Evolutionary conservation across 2,888 invertebrate genomes (phyloP).

Genomic region (Dolomedes plantarius): DNA sequence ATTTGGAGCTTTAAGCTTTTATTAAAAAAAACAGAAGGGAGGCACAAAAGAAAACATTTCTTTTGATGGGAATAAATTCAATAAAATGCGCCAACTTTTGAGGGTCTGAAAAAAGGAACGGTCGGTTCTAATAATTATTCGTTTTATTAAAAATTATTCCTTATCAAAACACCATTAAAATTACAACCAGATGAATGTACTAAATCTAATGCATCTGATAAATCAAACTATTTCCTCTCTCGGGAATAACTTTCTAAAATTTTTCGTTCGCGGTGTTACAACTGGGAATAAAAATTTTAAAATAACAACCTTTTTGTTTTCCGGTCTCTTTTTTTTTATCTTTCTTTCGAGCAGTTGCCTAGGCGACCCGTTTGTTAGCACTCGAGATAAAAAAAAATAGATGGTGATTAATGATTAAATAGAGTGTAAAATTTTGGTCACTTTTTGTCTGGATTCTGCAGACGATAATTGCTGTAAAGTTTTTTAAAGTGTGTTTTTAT

Average conservation of each 20-base stretch:
- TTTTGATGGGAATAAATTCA: too few species aligned
- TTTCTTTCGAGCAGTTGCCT: background rate
- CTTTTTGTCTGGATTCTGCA: background rate
- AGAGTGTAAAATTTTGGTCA: background rate
- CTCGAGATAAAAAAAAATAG: background rate
- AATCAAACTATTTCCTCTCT: background rate
- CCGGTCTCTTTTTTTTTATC: background rate
- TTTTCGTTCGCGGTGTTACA: background rate
- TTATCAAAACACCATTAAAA: too few species aligned
- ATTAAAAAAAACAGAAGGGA: too few species aligned
- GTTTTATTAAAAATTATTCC: too few species aligned
- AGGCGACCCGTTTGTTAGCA: background rate
- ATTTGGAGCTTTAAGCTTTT: too few species aligned
- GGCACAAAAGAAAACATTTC: too few species aligned
- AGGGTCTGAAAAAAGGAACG: too few species aligned
- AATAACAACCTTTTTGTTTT: background rate
- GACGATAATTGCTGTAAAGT: background rate
- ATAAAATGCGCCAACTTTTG: too few species aligned
- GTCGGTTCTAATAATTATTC: too few species aligned
- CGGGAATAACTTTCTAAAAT: background rate
- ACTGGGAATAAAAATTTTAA: background rate
- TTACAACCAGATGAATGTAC: background rate
- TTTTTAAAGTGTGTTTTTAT: background rate
- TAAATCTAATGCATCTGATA: background rate
- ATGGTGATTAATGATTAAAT: background rate